These are phyloP conservation scores for Styela plicata DNA, from an alignment of 23 tunicate genomes.

Conservation along the genomic window DNA sequence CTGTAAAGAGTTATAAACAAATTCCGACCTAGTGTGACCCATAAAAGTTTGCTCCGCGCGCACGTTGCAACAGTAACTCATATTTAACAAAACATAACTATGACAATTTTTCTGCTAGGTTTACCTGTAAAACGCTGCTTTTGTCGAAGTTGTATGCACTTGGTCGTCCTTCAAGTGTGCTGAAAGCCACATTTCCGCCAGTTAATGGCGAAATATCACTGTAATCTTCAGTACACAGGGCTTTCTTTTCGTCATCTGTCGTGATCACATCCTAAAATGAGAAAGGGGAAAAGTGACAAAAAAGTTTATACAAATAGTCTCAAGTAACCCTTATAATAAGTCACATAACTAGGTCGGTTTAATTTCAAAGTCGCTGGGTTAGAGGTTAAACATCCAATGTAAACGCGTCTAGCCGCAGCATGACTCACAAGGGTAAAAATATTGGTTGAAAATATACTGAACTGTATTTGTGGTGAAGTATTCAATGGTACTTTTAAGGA, in stretches of 20 bases:
- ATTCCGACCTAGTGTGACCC: no score
- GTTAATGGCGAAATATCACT: conserved; percentile 95
- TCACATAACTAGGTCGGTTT: background rate
- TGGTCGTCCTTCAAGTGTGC: conserved; percentile 95
- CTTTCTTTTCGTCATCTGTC: conserved; percentile 86
- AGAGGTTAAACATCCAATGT: background rate
- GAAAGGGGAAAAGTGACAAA: background rate
- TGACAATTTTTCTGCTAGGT: no score
- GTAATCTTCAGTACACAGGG: conserved; percentile 88
- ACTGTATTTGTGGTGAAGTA: no score
- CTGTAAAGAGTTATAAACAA: no score
- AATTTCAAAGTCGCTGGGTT: background rate
- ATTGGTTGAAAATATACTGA: no score
- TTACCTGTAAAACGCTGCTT: conserved; percentile 84
- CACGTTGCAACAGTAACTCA: no score
- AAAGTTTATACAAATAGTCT: background rate
- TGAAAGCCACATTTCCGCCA: conserved; percentile 96
- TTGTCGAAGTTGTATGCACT: conserved; percentile 92
- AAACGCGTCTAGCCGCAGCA: background rate
- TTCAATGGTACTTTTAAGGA: no score
- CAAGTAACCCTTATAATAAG: conserved; percentile 21
- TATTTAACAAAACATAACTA: no score
- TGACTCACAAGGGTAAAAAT: no score
- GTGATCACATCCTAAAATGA: conserved; percentile 70
- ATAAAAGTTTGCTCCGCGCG: no score